Conservation (phyloP, 2,888 invertebrate genomes). For the Leptinotarsa rubiginosa region DNA sequence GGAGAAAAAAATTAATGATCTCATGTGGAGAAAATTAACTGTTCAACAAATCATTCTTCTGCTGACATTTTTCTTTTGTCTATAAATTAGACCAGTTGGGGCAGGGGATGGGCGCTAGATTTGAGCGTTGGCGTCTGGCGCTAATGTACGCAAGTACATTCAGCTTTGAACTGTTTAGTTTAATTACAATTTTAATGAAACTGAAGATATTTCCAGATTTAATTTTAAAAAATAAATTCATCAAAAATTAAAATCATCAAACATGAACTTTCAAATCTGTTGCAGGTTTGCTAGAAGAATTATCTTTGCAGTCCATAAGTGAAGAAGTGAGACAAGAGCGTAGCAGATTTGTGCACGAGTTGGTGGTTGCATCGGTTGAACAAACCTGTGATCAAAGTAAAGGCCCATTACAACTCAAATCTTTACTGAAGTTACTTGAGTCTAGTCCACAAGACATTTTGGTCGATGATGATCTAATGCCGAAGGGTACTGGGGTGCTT, state of each 20-base stretch:
- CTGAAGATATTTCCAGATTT: too few species aligned
- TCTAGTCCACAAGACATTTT: slow-evolving; percentile 42
- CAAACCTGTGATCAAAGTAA: slow-evolving; percentile 39
- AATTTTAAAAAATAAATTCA: too few species aligned
- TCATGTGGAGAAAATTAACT: too few species aligned
- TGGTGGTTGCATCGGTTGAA: slow-evolving; percentile 71
- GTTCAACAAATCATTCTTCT: too few species aligned
- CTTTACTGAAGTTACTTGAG: slow-evolving; percentile 41
- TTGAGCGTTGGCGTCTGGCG: too few species aligned
- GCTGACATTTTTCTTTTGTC: too few species aligned
- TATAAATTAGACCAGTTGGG: too few species aligned
- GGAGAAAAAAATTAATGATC: too few species aligned
- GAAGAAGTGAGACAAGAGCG: slow-evolving; percentile 74
- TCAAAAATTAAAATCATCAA: neutral
- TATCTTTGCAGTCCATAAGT: slow-evolving; percentile 70
- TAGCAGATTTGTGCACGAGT: slow-evolving; percentile 77
- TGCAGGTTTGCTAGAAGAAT: slow-evolving; percentile 65
- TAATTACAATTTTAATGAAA: too few species aligned
- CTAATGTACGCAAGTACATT: too few species aligned
- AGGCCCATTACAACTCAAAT: slow-evolving; percentile 29
- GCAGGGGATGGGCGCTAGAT: too few species aligned
- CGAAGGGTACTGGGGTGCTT: slow-evolving; percentile 52
- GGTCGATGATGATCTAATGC: slow-evolving; percentile 32
- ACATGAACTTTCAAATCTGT: slow-evolving; percentile 9
- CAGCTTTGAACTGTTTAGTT: too few species aligned